Base-by-base conservation (phyloP, 2,113 vertebrate species). In the Sylvietta virens region DNA sequence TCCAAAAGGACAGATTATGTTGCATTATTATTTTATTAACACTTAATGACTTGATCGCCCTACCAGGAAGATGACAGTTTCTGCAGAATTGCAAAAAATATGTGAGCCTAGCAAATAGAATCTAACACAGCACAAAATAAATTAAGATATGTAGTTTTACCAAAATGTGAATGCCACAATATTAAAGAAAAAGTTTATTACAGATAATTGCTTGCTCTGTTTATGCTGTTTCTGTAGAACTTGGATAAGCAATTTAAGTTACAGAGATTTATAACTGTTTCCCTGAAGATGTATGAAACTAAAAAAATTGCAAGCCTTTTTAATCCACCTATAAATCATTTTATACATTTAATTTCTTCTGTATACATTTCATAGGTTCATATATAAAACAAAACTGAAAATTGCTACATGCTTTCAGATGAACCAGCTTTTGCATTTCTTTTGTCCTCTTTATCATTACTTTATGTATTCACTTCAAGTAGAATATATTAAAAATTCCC, bases 131-230 rank as follows among this genome's bases (percentile, higher is more conserved):
- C 15, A 47, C 26, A 94, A 94, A 88, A 94, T 84, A 81, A 92
- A 95, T 96, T 97, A 94, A 80, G 56, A 87, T 33, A 57, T 62
- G 64, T 88, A 90, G 40, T 81, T 89, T 94, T 93, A 81, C 81
- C 88, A 92, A 97, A 97, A 83, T 28, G 23, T 69, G 83, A 97
- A 92, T 95, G 88, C 81, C 80, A 97, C 78, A 88, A 73, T 95
- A 98, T 97, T 97, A 97, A 97, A 96, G 94, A 91, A 97, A 98
- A 98, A 95, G 95, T 98, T 98, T 98, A 98, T 98, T 98, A 97
- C 86, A 98, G 95, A 97, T 98, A 98, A 98, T 98, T 98, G 93
- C 93, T 97, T 94, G 80, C 51, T 97, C 92, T 97, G 87, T 97
- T 98, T 97, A 96, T 94, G 74, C 76, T 94, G 61, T 93, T 97